Evolutionary conservation across 2,797 vertebrate genomes (phyloP).

Genomic region (Bucorvus abyssinicus): DNA sequence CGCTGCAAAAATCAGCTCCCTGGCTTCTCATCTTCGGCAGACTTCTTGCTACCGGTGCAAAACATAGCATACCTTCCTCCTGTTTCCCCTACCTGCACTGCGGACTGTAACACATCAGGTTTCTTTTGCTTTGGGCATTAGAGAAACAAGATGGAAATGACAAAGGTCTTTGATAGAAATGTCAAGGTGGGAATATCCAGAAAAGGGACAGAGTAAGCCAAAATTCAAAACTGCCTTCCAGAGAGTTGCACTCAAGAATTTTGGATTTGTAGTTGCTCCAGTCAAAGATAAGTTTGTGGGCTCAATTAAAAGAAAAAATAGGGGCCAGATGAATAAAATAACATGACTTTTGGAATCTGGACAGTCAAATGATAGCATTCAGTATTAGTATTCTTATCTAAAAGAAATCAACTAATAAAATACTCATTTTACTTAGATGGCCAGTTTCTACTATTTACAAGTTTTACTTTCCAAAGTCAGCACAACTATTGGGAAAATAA

Average conservation of each 20-base stretch:
- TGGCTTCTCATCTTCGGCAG: not conserved
- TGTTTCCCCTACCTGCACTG: not conserved
- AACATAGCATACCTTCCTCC: not conserved
- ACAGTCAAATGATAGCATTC: not conserved
- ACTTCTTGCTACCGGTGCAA: not conserved
- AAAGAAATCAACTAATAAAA: not conserved
- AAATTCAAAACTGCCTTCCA: not conserved
- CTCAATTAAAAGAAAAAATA: not conserved
- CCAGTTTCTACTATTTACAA: not conserved
- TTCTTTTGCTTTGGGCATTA: not conserved
- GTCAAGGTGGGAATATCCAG: not conserved
- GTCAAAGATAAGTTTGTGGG: not conserved
- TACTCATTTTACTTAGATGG: not conserved
- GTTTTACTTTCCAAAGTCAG: not conserved
- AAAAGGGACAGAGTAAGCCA: not conserved
- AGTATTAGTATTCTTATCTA: not conserved
- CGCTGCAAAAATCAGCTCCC: not conserved
- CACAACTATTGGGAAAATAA: not conserved
- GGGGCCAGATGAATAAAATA: not conserved
- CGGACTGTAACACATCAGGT: not conserved
- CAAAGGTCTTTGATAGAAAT: not conserved
- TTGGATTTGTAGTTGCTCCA: not conserved
- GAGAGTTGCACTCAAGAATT: not conserved
- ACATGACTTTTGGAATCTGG: not conserved
- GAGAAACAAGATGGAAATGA: not conserved